Evolutionary conservation across 1,140 invertebrate genomes (phyloP), one percentile per base, ranked within the genome.

Genomic region (Solen grandis): DNA sequence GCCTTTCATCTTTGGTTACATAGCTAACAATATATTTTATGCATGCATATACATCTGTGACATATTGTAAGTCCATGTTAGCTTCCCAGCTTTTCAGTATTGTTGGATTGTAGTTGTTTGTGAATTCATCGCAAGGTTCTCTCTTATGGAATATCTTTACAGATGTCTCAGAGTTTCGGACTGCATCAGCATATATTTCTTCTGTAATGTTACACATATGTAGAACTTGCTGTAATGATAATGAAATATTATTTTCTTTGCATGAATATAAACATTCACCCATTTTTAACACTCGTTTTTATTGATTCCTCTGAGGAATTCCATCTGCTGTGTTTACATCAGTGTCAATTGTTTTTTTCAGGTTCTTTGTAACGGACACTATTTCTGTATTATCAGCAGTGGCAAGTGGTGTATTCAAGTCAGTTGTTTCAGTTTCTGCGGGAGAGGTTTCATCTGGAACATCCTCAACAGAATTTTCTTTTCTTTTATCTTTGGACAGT

Each of bases 21-120:
- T 66, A 66, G 25, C 63, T 66, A 41, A 66, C 35, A 3, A 66
- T 66, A 29, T 66, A 69, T 36, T 36, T 69, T 25, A 69, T 69
- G 27, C 65, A 69, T 19, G 5, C 38, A 29, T 69, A 69, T 16
- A 31, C 65, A 52, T 69, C 65, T 8, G 25, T 5, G 10, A 69
- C 65, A 27, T 13, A 22, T 29, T 69, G 65, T 5, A 69, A 27
- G n/a, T 69, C 41, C 27, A 52, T 69, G 65, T 69, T 69, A 8
- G 25, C 65, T 27, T 69, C 38, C 65, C 65, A 52, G 38, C 31
- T 36, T 69, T 36, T 69, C 38, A 69, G 41, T 5, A 69, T 10
- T 10, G 4, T 5, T 10, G 5, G 13, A 25, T 69, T 69, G 27
- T 69, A 69, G 33, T 31, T 31, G 27, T 69, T 69, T 5, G 52